A percentile compares a stretch with the other conserved stretches of the same genome.
Conservation (phyloP, 2,797 vertebrate species). For the Sorex maritimensis region DNA sequence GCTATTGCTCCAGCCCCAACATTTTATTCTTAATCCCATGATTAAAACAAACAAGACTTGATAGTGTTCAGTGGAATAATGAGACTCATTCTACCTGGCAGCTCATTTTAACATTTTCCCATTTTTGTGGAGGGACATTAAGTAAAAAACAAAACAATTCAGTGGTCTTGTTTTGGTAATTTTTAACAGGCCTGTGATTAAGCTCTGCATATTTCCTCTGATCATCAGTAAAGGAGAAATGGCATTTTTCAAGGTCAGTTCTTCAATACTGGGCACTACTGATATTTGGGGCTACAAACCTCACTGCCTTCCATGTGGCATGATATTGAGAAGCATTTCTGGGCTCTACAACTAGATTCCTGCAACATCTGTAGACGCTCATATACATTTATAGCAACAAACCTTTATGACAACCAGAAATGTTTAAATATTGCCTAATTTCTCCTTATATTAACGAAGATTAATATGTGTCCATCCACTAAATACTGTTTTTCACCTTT, state of each 20-base stretch:
- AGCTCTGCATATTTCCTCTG: background rate
- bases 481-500: too few relatives aligned
- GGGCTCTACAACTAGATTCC: background rate
- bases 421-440: too few relatives aligned
- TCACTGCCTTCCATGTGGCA: background rate
- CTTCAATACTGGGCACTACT: background rate
- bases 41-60: background rate
- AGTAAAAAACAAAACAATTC: background rate
- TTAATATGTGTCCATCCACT: too few relatives aligned
- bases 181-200: background rate
- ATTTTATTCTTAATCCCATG: background rate
- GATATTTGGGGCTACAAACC: background rate
- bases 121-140: background rate
- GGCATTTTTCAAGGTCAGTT: background rate
- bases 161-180: background rate
- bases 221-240: background rate
- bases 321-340: background rate
- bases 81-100: background rate
- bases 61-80: background rate
- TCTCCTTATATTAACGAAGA: too few relatives aligned
- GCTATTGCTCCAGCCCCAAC: too few relatives aligned
- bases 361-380: background rate
- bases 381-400: background rate
- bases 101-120: background rate
- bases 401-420: too few relatives aligned